A percentile compares a stretch with the other conserved stretches of the same genome.
These are phyloP conservation scores for Leptobrachium leishanense DNA, from an alignment of 2,113 vertebrate species.

Conservation along the genomic window DNA sequence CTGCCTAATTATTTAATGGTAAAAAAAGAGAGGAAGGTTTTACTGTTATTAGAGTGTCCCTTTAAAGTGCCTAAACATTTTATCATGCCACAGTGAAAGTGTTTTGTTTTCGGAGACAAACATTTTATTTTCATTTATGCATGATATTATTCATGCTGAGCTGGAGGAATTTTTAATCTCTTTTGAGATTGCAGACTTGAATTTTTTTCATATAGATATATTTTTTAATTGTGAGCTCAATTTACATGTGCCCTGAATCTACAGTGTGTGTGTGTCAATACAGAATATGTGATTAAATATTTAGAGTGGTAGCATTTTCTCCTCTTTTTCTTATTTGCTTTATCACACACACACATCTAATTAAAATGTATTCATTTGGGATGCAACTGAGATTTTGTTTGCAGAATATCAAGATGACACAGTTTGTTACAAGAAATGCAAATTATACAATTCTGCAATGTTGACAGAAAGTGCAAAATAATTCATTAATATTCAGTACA, in stretches of 20 bases:
- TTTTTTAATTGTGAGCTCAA: constrained; percentile 29
- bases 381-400: not conserved
- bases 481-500: too few species aligned
- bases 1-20: too few species aligned
- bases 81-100: too few species aligned
- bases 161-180: constrained; percentile 1
- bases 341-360: constrained; percentile 13
- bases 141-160: constrained; percentile 1
- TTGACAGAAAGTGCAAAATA: too few species aligned
- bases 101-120: constrained; percentile 3
- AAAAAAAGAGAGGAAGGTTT: too few species aligned
- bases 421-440: not conserved
- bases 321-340: constrained; percentile 10
- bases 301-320: constrained; percentile 2
- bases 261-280: constrained; percentile 6
- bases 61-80: too few species aligned
- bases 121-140: not conserved
- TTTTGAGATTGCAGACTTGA: constrained; percentile 28
- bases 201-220: constrained; percentile 2
- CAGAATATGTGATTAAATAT: constrained; percentile 32
- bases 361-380: not conserved
- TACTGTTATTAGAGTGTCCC: too few species aligned
- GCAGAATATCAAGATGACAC: not conserved
- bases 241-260: constrained; percentile 31
- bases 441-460: not conserved